Base-by-base conservation (phyloP, 2,888 invertebrate species). In the Drosophila pegasa region DNA sequence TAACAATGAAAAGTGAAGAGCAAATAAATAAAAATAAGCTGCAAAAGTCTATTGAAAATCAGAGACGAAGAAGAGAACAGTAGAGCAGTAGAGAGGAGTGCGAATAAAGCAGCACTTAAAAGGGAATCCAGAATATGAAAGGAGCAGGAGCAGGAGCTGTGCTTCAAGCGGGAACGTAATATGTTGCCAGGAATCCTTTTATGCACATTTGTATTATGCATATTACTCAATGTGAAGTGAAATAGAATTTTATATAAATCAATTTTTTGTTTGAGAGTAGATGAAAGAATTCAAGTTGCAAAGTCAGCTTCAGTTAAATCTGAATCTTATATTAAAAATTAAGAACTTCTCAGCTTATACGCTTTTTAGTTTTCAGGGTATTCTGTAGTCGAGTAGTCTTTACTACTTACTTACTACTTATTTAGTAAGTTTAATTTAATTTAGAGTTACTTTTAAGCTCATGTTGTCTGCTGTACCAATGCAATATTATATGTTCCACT, bases 11-110 rank as follows among this genome's bases (percentile, higher is more conserved):
- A 79, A 69, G 65, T 75, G 73, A 80, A 68, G 65, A 73, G 88
- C 71, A 83, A 80, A 88, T 76, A 83, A 86, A 83, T 73, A 87
- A 73, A 78, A 69, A 59, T 60, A 83, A 88, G 75, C 77, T 80
- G 56, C 40, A 75, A 70, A 45, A 70, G 76, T 65, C 76, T 60
- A 70, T 68, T 56, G 70, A 69, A 60, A 55, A 27, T 16, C 52
- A 40, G 18, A 63, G 18, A 54, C 33, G 9, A 54, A 60, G 40
- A 37, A 51, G 31, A 37, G 43, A 20, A 40, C 9, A 41, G 9
- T 4, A 33, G 31, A 8, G 31, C 14, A 2, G 12, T 3, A 29
- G n/a, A n/a, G 37, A n/a, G 16, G n/a, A 5, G 16, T 10, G 5
- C 38, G 22, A 38, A 33, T 20, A n/a, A 52, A 18, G 29, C 40